Evolutionary conservation across 2,113 vertebrate genomes (phyloP).

Genomic region (Labeo catla): DNA sequence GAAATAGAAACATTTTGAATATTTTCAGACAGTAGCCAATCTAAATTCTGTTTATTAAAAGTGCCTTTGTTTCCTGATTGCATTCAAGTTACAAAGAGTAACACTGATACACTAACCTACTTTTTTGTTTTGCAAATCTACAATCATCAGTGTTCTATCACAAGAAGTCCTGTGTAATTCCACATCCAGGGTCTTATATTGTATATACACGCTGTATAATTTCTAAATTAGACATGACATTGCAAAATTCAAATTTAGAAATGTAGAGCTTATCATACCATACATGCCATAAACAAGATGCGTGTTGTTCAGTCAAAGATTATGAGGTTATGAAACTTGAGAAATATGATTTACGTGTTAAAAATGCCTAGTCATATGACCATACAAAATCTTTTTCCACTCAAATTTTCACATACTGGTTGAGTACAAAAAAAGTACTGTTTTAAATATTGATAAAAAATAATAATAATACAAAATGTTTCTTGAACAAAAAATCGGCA

Average conservation of each 20-base stretch:
- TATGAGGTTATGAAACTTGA: background rate
- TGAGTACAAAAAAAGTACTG: too few relatives aligned
- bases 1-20: background rate
- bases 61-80: background rate
- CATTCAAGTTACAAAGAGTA: background rate
- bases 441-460: too few relatives aligned
- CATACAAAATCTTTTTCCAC: background rate
- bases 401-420: background rate
- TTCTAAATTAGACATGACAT: background rate
- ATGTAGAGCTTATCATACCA: background rate
- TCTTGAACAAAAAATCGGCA: too few relatives aligned
- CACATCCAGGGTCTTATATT: background rate
- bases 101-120: constrained; percentile 20
- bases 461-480: too few relatives aligned
- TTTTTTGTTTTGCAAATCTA: background rate
- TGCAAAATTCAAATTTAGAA: background rate
- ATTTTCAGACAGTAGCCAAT: background rate
- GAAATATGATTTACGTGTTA: background rate
- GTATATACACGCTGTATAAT: background rate
- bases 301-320: background rate
- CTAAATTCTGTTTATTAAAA: background rate
- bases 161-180: background rate
- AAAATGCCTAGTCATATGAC: background rate
- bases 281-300: background rate
- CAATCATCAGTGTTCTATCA: background rate